phyloP scores from a whole-genome alignment of 2,888 invertebrate genomes.

The Sinelater perroti region DNA sequence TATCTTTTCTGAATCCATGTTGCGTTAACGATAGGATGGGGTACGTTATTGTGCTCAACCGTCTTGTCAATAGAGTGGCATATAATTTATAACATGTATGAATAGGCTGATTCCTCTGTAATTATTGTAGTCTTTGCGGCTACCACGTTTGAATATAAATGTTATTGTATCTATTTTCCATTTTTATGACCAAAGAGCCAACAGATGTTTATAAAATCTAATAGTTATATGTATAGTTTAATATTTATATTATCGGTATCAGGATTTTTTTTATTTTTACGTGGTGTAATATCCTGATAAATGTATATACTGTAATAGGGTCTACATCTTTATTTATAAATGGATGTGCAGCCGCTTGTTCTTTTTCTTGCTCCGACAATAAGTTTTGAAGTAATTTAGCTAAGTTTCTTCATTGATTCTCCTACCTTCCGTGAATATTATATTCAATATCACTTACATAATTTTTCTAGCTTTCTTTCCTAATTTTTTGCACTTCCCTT shows the following conservation, averaged over 20 bases:
- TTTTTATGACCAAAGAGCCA: not conserved
- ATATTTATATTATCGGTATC: not conserved
- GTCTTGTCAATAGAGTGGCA: not conserved
- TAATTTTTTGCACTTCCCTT: not conserved
- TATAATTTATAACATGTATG: conserved; percentile 1
- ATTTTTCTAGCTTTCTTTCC: not conserved
- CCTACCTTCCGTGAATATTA: not conserved
- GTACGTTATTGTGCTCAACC: not conserved
- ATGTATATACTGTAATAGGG: not conserved
- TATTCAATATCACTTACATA: conserved; percentile 3
- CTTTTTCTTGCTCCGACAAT: not conserved
- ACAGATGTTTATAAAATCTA: conserved; percentile 1
- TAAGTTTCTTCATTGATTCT: not conserved
- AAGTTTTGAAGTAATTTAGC: conserved; percentile 2
- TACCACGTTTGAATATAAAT: not conserved
- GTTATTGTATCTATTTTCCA: not conserved
- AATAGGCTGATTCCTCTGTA: not conserved
- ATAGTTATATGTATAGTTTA: not conserved
- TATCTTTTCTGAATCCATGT: conserved; percentile 1
- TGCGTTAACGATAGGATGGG: not conserved
- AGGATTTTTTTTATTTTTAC: not conserved
- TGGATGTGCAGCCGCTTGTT: not conserved
- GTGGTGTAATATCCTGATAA: not conserved
- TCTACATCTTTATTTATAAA: conserved; percentile 5
- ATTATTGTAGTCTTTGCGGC: conserved; percentile 1